Base-by-base conservation (phyloP, 53 echinoderm and acorn worm species). In the Temnopleurus reevesii region DNA sequence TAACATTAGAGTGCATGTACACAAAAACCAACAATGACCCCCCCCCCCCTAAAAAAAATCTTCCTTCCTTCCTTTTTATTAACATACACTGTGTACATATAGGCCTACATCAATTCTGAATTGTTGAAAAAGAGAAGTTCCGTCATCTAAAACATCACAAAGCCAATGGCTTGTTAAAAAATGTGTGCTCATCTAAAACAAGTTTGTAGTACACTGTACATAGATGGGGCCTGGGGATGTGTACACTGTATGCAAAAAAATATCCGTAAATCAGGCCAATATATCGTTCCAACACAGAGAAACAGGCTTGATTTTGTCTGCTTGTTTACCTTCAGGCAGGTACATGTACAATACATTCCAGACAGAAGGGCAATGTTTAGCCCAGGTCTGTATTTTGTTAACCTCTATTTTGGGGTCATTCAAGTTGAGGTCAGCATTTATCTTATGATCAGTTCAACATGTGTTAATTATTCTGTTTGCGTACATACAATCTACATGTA, bases 191-290 rank as follows among this genome's bases (percentile, higher is more conserved):
- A n/a, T n/a, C n/a, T n/a, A n/a, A n/a, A n/a, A n/a, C n/a, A n/a
- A n/a, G n/a, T n/a, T n/a, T n/a, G n/a, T n/a, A n/a, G n/a, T n/a
- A n/a, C n/a, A n/a, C n/a, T n/a, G n/a, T n/a, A n/a, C n/a, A n/a
- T n/a, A n/a, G 15, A 61, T 12, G 31, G 17, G 28, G 33, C 61
- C 29, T 31, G 61, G 10, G 17, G 2, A 61, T n/a, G n/a, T n/a
- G n/a, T n/a, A n/a, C n/a, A n/a, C n/a, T n/a, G n/a, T n/a, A n/a
- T n/a, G n/a, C n/a, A n/a, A n/a, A n/a, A n/a, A n/a, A n/a, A n/a
- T n/a, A n/a, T n/a, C n/a, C n/a, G n/a, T n/a, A 61, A 61, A 61
- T 61, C 31, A 61, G 61, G 61, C 33, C 61, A 61, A 61, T 31
- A 12, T 31, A 61, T 61, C n/a, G n/a, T 61, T 24, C 61, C 12